These are phyloP conservation scores for Ianthella basta DNA, from an alignment of 37 sponge, comb jelly and placozoan genomes.

Conservation along the genomic window DNA sequence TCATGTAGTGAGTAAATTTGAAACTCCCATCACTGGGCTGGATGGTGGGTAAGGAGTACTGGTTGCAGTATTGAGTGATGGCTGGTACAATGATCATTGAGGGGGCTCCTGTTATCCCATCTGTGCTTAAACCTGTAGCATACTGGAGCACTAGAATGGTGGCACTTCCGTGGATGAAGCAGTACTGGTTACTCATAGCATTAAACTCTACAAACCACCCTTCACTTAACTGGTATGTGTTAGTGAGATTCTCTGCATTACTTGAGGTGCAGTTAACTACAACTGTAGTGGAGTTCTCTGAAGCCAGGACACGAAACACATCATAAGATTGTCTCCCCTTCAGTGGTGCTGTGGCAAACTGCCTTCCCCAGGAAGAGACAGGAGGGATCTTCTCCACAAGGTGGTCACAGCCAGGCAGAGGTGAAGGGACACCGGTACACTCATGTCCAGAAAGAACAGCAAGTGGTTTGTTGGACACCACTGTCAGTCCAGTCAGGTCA, in stretches of 20 bases:
- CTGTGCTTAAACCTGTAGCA: conserved; percentile 16
- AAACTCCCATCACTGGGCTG: not conserved
- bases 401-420: conserved; percentile 42
- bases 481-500: conserved; percentile 38
- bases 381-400: conserved; percentile 59
- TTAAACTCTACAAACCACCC: conserved; percentile 33
- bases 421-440: conserved; percentile 29
- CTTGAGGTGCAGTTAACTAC: conserved; percentile 25
- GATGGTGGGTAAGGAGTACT: conserved; percentile 1
- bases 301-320: conserved; percentile 34
- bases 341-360: conserved; percentile 42
- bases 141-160: conserved; percentile 47
- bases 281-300: conserved; percentile 33
- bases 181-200: conserved; percentile 3
- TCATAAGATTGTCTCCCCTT: conserved; percentile 25
- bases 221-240: not conserved
- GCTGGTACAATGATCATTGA: conserved; percentile 68
- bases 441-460: conserved; percentile 29
- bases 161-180: conserved; percentile 40
- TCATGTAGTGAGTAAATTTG: not conserved
- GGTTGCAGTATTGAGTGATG: conserved; percentile 63
- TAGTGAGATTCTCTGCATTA: not conserved
- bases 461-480: conserved; percentile 48
- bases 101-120: conserved; percentile 37
- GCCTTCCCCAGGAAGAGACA: conserved; percentile 56